Percentiles rank a stretch among this genome's conserved stretches.
phyloP scores from a whole-genome alignment of 2,888 invertebrate genomes.

The Drosophila neonasuta region DNA sequence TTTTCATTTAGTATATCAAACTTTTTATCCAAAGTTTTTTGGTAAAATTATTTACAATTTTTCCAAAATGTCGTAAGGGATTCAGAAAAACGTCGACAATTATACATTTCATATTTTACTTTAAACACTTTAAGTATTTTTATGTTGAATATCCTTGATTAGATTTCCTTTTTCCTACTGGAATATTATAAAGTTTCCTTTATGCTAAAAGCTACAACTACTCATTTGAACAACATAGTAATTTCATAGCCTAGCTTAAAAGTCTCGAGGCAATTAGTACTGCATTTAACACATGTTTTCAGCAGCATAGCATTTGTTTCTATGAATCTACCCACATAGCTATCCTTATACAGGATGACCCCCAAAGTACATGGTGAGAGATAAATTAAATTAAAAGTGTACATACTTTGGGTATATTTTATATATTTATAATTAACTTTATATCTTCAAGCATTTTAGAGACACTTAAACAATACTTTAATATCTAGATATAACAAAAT shows the following conservation, averaged over 20 bases:
- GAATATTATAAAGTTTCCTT: neutral
- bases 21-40: too few relatives aligned
- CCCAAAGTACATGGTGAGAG: neutral
- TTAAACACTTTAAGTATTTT: neutral
- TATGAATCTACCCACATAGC: neutral
- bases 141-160: neutral
- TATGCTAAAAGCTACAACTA: neutral
- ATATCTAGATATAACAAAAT: too few relatives aligned
- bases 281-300: conserved; percentile 10
- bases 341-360: neutral
- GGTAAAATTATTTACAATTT: too few relatives aligned
- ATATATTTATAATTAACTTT: too few relatives aligned
- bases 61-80: too few relatives aligned
- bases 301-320: conserved; percentile 6
- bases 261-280: neutral
- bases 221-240: neutral
- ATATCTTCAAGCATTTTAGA: too few relatives aligned
- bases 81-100: neutral
- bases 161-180: neutral
- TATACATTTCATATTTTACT: neutral
- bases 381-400: neutral
- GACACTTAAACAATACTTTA: too few relatives aligned
- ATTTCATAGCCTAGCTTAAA: neutral
- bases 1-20: too few relatives aligned
- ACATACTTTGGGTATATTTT: too few relatives aligned